Evolutionary conservation across 2,113 vertebrate species (phyloP).

Genomic region (Chaetodon auriga): DNA sequence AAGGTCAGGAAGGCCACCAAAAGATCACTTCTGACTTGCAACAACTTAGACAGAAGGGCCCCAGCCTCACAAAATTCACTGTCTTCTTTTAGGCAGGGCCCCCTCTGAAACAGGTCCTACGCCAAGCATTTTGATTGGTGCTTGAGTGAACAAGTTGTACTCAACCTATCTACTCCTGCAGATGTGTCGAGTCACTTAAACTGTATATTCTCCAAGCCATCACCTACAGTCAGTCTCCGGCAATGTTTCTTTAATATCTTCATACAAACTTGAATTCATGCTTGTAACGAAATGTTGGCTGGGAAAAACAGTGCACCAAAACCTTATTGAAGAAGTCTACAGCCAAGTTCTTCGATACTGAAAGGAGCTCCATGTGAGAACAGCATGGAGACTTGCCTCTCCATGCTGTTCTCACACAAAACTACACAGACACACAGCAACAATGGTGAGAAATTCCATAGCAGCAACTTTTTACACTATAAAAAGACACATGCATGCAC

Average conservation of each 20-base stretch:
- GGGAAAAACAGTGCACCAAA: background rate
- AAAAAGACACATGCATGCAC: slow-evolving; percentile 27
- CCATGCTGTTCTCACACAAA: slow-evolving; percentile 10
- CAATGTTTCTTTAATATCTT: too few relatives aligned
- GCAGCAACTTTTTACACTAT: slow-evolving; percentile 17
- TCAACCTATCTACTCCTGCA: background rate
- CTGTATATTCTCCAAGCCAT: background rate
- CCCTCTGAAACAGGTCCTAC: background rate
- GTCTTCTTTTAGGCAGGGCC: background rate
- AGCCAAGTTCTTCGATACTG: background rate
- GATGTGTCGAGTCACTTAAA: background rate
- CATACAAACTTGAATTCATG: background rate
- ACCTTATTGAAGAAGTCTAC: background rate
- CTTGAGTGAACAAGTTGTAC: background rate
- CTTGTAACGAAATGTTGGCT: background rate
- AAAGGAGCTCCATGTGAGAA: background rate
- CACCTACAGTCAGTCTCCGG: background rate
- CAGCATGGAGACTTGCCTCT: background rate
- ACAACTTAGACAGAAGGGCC: background rate
- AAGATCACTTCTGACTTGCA: background rate
- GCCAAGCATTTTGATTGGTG: background rate
- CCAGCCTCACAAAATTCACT: background rate
- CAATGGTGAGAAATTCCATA: slow-evolving; percentile 15
- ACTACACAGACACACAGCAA: slow-evolving; percentile 19
- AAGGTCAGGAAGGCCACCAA: background rate